A percentile compares a stretch with the other conserved stretches of the same genome.
phyloP scores from a whole-genome alignment of 2,888 invertebrate genomes.

The Cheilosia grossa region DNA sequence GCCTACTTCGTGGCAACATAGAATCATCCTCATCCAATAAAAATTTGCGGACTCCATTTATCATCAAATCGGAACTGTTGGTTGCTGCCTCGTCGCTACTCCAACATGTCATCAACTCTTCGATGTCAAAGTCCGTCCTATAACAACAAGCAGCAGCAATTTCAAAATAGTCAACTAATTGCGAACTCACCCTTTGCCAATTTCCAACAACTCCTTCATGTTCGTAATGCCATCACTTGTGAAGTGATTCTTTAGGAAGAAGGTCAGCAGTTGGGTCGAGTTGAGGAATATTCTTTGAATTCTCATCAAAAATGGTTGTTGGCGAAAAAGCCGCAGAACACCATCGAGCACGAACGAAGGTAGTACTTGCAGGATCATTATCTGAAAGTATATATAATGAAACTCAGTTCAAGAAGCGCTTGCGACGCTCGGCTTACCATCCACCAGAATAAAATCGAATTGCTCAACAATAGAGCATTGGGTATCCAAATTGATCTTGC shows the following conservation, averaged over 20 bases:
- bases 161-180: background rate
- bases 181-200: slow-evolving; percentile 74
- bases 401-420: background rate
- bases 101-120: background rate
- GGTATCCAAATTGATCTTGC: slow-evolving; percentile 38
- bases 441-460: background rate
- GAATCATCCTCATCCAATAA: slow-evolving; percentile 63
- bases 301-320: slow-evolving; percentile 76
- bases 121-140: slow-evolving; percentile 51
- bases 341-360: slow-evolving; percentile 77
- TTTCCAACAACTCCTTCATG: slow-evolving; percentile 40
- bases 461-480: background rate
- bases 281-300: slow-evolving; percentile 76
- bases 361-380: slow-evolving; percentile 77
- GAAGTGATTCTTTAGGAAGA: slow-evolving; percentile 78
- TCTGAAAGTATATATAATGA: slow-evolving; percentile 24
- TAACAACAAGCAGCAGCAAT: background rate
- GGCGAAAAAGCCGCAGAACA: slow-evolving; percentile 75
- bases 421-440: background rate
- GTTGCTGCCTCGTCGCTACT: background rate
- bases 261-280: slow-evolving; percentile 77
- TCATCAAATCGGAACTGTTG: background rate
- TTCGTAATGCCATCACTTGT: slow-evolving; percentile 77
- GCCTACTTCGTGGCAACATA: slow-evolving; percentile 38
- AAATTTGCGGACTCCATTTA: slow-evolving; percentile 46